These are phyloP conservation scores for Melanargia galathea DNA, from an alignment of 2,888 invertebrate genomes.

Conservation along the genomic window DNA sequence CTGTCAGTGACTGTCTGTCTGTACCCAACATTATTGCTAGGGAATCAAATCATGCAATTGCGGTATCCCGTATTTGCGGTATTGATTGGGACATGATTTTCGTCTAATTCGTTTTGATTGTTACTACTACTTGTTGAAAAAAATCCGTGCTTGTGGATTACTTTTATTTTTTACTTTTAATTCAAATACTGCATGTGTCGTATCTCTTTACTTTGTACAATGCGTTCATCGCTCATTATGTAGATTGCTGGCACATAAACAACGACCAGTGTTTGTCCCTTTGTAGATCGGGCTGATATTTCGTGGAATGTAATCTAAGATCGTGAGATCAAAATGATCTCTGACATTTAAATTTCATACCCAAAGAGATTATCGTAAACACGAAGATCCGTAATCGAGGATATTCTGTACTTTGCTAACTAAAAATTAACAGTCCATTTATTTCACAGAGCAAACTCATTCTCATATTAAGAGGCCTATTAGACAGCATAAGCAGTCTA, in stretches of 20 bases:
- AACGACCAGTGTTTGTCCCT: slow-evolving; percentile 12
- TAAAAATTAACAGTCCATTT: too few relatives aligned
- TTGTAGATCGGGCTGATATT: slow-evolving; percentile 7
- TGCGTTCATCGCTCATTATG: slow-evolving; percentile 1
- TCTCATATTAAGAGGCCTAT: too few relatives aligned
- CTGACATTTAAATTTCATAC: slow-evolving; percentile 16
- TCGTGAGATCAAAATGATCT: slow-evolving; percentile 16
- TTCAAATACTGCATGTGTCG: not conserved
- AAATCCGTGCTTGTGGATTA: not conserved
- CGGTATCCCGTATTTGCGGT: too few relatives aligned
- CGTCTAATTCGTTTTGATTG: too few relatives aligned
- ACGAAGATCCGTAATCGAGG: not conserved
- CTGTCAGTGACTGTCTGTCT: not conserved
- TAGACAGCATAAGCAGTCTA: too few relatives aligned
- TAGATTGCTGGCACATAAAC: not conserved
- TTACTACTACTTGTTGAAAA: too few relatives aligned
- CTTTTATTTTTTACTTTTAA: not conserved
- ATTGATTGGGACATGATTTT: too few relatives aligned
- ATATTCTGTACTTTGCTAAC: not conserved
- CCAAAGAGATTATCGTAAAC: not conserved
- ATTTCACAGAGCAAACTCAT: too few relatives aligned
- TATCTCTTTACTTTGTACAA: not conserved
- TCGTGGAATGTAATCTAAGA: slow-evolving; percentile 21
- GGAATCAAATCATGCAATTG: too few relatives aligned
- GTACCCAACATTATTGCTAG: too few relatives aligned